Evolutionary conservation across 2,888 invertebrate genomes (phyloP), one percentile per base, ranked within the genome.

Genomic region (Hirtodrosophila trivittata): DNA sequence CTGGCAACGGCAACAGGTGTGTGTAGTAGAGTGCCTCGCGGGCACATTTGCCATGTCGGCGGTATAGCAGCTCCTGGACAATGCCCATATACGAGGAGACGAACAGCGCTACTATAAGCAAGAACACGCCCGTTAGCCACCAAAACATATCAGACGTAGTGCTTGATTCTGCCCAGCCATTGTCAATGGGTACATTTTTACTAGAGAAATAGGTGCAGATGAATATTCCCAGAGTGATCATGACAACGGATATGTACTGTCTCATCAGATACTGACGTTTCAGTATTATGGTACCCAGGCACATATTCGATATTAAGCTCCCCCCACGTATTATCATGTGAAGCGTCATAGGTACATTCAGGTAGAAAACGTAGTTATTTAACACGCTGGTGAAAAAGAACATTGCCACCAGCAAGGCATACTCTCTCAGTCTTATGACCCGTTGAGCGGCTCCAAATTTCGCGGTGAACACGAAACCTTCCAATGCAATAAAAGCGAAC

Each of bases 261-360:
- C 94, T 92, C 0, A 93, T 89, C 0, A 94, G 92, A 87, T 98
- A 98, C 45, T 92, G 92, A 84, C 95, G 95, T 77, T 96, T 95
- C 38, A 98, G 90, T 56, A 98, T 95, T 82, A 97, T 92, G 12
- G 96, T 95, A 8, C 98, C 97, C 93, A 98, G 94, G 25, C 97
- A 93, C 95, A 98, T 95, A 89, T 98, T 98, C 0, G 98, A 97
- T 92, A 98, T 96, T n/a, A 98, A 92, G 7, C 98, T 98, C 6
- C 98, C 98, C 1, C 86, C 95, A 92, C 98, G 93, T 91, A 99
- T 99, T 88, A 99, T 98, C 95, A 99, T 98, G 89, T 99, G 99
- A 28, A 99, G 91, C 0, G 99, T 98, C 95, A 99, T 98, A 0
- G 99, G 95, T 85, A 99, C 98, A 89, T 98, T 97, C 88, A 97